Base-by-base conservation (phyloP, 1,140 invertebrate species). In the Cepaea nemoralis region DNA sequence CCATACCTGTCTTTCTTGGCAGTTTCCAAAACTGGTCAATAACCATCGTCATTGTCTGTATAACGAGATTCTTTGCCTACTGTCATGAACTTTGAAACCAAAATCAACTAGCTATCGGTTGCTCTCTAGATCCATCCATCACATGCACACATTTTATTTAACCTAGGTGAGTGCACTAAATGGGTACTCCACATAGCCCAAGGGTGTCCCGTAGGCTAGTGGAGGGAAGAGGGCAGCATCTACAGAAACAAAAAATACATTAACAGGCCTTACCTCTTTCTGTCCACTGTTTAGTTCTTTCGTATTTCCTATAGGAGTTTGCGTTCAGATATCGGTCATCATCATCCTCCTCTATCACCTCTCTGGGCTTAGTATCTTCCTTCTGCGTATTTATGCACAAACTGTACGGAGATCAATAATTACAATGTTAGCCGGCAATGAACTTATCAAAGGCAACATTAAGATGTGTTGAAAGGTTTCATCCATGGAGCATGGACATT, bases 281-380 rank as follows among this genome's bases (percentile, higher is more conserved):
- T 39, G 78, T 71, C 78, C 78, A 80, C 1, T 55, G 35, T 35
- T 80, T 80, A 10, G 66, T 37, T 19, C 59, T 71, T 37, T 71
- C 37, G 27, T 39, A 37, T 39, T 70, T 71, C 33, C 77, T 50
- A 31, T 80, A 80, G 8, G 78, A 33, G 33, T 80, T 80, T 12
- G 78, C 55, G 48, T 80, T 80, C 6, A 80, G 69, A 63, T 80
- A 80, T 27, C 78, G 67, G 37, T 80, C 78, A 39, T 80, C 78
- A 59, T 80, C 78, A 73, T 80, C 69, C 33, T 80, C 78, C 40
- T 80, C 78, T 31, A 80, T 31, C 35, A 73, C 37, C 24, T 31
- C 39, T 39, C 37, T 66, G 35, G 69, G 45, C n/a, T 19, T 73
- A 45, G 24, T 45, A 16, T 73, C 69, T 6, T 37, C 78, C n/a